Conservation (phyloP, 2,113 vertebrate species). For the Callipepla squamata region DNA sequence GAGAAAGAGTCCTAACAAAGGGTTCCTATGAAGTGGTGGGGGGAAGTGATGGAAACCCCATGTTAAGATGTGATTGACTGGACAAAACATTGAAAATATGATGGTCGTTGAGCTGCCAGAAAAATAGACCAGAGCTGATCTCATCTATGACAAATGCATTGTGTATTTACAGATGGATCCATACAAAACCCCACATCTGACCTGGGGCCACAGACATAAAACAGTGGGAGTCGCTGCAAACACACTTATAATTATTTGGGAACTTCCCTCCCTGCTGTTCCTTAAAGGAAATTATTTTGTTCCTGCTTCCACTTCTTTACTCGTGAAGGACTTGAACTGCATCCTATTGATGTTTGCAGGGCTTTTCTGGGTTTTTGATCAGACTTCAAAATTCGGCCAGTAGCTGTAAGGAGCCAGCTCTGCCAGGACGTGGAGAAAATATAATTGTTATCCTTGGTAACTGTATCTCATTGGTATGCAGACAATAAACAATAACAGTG, state of each 20-base stretch:
- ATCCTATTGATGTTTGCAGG: background rate
- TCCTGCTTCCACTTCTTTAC: conserved; percentile 24
- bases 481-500: background rate
- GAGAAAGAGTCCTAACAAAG: background rate
- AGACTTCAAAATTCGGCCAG: background rate
- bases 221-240: conserved; percentile 54
- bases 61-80: conserved; percentile 64
- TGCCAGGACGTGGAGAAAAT: background rate
- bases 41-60: background rate
- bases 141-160: conserved; percentile 60
- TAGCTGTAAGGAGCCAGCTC: background rate
- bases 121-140: conserved; percentile 54
- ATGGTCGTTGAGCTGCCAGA: conserved; percentile 10
- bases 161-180: conserved; percentile 52
- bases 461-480: background rate
- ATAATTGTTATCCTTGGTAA: background rate
- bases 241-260: conserved; percentile 46
- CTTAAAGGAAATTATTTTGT: conserved; percentile 46
- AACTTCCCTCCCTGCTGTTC: conserved; percentile 7
- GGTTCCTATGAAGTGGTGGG: background rate
- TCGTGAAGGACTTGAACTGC: background rate
- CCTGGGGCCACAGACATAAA: conserved; percentile 34
- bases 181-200: conserved; percentile 50
- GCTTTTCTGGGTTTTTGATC: background rate
- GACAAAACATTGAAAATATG: conserved; percentile 67